A percentile compares a stretch with the other conserved stretches of the same genome.
Evolutionary conservation across 2,797 vertebrate genomes (phyloP).

Genomic region (Diplodus puntazzo): DNA sequence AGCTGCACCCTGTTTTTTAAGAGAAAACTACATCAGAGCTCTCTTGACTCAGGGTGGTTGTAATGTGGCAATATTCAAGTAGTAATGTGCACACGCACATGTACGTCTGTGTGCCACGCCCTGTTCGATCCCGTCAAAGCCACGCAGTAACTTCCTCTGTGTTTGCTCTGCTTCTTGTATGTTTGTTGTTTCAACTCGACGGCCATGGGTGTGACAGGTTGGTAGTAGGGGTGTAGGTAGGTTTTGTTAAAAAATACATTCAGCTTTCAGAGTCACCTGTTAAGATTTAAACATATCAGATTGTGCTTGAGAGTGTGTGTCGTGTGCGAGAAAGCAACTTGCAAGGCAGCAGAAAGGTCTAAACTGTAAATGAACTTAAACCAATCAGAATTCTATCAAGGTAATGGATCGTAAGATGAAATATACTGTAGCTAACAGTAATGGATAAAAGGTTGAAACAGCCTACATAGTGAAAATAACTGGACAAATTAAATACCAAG

Average conservation of each 20-base stretch:
- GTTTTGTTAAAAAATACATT: too few species aligned
- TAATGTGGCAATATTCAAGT: slow-evolving; percentile 39
- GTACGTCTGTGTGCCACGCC: slow-evolving; percentile 72
- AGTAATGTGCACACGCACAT: not conserved
- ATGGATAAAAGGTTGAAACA: not conserved
- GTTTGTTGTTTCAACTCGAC: slow-evolving; percentile 56
- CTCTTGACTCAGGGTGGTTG: slow-evolving; percentile 57
- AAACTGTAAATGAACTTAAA: too few species aligned
- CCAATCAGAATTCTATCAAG: too few species aligned
- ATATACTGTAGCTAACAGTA: not conserved
- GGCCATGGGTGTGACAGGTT: slow-evolving; percentile 59
- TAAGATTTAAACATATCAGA: too few species aligned
- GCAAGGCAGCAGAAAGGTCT: not conserved
- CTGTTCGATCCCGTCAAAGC: slow-evolving; percentile 64
- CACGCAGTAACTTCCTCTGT: slow-evolving; percentile 66
- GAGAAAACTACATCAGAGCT: slow-evolving; percentile 57
- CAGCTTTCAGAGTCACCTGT: too few species aligned
- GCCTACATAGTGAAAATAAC: not conserved
- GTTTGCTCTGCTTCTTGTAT: slow-evolving; percentile 56
- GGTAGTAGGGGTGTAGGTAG: slow-evolving; percentile 22
- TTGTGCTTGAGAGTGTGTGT: too few species aligned
- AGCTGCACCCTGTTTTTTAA: slow-evolving; percentile 44
- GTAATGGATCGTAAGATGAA: not conserved
- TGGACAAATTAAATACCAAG: not conserved
- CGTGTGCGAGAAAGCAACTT: not conserved